phyloP scores from a whole-genome alignment of 2,113 vertebrate genomes.

The Gasterosteus nipponicus region DNA sequence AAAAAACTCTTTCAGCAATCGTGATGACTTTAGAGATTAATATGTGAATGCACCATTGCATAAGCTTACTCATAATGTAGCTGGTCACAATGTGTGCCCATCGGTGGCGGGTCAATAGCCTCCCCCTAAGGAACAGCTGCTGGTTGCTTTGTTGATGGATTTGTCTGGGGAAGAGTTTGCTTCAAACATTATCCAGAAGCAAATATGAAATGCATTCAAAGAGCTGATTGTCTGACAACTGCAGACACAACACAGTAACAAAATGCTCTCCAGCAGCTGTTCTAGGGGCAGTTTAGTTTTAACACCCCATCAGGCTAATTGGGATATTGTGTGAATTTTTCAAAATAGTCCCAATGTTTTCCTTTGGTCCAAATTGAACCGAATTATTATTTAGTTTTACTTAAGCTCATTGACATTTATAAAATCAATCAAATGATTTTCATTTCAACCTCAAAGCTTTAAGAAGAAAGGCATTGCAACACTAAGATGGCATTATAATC shows the following conservation, averaged over 20 bases:
- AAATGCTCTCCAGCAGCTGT: too few species aligned
- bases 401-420: not conserved
- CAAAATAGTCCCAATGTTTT: not conserved
- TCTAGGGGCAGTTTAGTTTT: not conserved
- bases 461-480: not conserved
- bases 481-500: constrained; percentile 5
- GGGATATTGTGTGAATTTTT: not conserved
- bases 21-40: not conserved
- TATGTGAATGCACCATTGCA: not conserved
- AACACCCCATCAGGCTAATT: constrained; percentile 1
- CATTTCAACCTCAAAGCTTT: not conserved
- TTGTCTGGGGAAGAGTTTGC: not conserved
- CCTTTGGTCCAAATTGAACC: not conserved
- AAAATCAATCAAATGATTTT: not conserved
- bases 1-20: not conserved
- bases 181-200: not conserved
- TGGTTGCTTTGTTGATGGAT: not conserved
- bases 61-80: not conserved
- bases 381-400: not conserved
- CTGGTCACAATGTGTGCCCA: too few species aligned
- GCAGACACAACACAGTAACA: not conserved
- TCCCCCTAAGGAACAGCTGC: not conserved
- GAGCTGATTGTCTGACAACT: not conserved
- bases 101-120: not conserved
- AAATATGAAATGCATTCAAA: not conserved